phyloP scores from a whole-genome alignment of 2,797 vertebrate species.

The Melanotaenia trifasciata region DNA sequence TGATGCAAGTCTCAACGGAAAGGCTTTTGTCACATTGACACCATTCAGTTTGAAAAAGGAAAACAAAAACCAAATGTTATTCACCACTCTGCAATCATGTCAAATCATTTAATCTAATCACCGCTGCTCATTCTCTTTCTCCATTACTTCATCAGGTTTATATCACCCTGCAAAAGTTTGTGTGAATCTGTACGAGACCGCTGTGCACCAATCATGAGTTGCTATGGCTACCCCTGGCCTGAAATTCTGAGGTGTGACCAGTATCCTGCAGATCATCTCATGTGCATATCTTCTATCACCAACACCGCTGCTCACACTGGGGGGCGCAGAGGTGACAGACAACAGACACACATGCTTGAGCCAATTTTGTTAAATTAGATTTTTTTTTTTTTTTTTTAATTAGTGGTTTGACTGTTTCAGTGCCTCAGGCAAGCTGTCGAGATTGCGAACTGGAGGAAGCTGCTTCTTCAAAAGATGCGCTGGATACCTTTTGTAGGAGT shows the following conservation, averaged over 20 bases:
- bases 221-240: slow-evolving; percentile 89
- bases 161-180: slow-evolving; percentile 86
- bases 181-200: slow-evolving; percentile 87
- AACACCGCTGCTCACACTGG: slow-evolving; percentile 72
- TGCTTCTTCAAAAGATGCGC: slow-evolving; percentile 81
- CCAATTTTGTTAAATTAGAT: slow-evolving; percentile 17
- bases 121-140: slow-evolving; percentile 44
- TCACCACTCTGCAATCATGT: slow-evolving; percentile 21
- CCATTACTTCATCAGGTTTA: slow-evolving; percentile 80
- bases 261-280: slow-evolving; percentile 86
- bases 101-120: slow-evolving; percentile 23
- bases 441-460: slow-evolving; percentile 88
- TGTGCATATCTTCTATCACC: slow-evolving; percentile 87
- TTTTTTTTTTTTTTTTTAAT: slow-evolving; percentile 10
- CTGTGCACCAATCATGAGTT: slow-evolving; percentile 88
- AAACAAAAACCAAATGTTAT: slow-evolving; percentile 28
- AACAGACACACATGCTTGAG: background rate
- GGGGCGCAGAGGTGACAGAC: slow-evolving; percentile 77
- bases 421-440: slow-evolving; percentile 87
- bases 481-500: slow-evolving; percentile 86
- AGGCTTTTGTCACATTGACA: slow-evolving; percentile 34
- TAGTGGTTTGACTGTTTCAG: slow-evolving; percentile 64
- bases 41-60: slow-evolving; percentile 19
- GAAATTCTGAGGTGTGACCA: slow-evolving; percentile 87
- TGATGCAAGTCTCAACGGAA: slow-evolving; percentile 19